Evolutionary conservation across 1,140 invertebrate genomes (phyloP).

Genomic region (Tetramorium simillimum): DNA sequence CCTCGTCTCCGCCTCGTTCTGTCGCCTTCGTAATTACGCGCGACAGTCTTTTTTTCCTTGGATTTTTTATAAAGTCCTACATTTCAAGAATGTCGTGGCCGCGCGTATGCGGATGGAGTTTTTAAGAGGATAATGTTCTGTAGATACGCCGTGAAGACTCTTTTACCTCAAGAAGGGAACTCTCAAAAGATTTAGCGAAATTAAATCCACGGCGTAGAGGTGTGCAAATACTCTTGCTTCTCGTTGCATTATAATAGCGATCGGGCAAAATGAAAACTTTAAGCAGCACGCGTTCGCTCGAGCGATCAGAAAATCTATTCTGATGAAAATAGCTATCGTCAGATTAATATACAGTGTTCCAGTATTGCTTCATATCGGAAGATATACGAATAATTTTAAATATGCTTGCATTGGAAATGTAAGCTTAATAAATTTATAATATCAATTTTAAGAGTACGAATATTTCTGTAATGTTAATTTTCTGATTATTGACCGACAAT

Average conservation of each 20-base stretch:
- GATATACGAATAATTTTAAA: not conserved
- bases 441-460: not conserved
- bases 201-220: not conserved
- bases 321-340: not conserved
- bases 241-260: constrained; percentile 15
- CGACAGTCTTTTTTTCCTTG: not conserved
- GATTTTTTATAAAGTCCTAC: not conserved
- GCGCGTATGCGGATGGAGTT: constrained; percentile 9
- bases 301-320: not conserved
- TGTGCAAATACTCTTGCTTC: constrained; percentile 13
- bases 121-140: constrained; percentile 21
- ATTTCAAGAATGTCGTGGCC: not conserved
- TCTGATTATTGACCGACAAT: not conserved
- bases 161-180: not conserved
- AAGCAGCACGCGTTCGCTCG: not conserved
- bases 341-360: not conserved
- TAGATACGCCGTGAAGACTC: not conserved
- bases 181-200: constrained; percentile 36
- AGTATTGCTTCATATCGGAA: not conserved
- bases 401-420: not conserved
- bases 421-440: not conserved
- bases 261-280: not conserved
- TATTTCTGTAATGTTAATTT: not conserved
- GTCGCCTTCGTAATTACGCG: constrained; percentile 17
- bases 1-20: not conserved